Evolutionary conservation across 92 coral and sea anemone species (phyloP), one percentile per base, ranked within the genome.

Genomic region (Porites cylindrica): DNA sequence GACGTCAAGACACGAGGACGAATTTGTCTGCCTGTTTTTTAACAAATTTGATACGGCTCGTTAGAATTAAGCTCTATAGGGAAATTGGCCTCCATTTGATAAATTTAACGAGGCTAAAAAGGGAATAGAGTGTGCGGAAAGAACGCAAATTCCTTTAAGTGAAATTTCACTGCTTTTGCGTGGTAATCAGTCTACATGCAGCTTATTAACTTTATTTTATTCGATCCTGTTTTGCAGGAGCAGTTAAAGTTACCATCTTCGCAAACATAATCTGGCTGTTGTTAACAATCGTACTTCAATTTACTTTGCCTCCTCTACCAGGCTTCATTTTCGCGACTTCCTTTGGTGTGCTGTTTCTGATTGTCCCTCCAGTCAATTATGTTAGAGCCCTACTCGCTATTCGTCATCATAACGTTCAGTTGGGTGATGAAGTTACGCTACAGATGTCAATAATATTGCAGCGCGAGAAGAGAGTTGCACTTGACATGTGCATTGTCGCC

Each of bases 401-500:
- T 51, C 77, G 77, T 10, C 77, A 53, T 72, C 77, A 72, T 53
- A 72, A 72, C 77, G 18, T 8, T 51, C 52, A 72, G 11, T 1
- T 38, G 53, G 58, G 52, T 7, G 26, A 72, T 20, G 58, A 18
- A 10, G 77, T 51, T 38, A 7, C 43, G 12, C 12, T 53, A 16
- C 77, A 72, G 77, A 13, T 72, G 52, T 10, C 77, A 72, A 53
- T 12, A 19, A 7, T 51, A 51, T 20, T 72, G 52, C 13, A 9
- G 77, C 77, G 77, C 9, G 77, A 72, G 21, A 72, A 72, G 77
- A 72, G 32, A 51, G 77, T 72, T 51, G 77, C 77, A 2, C 77
- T 38, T 24, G 32, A 38, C 19, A 72, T 72, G 77, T 38, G 53
- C n/a, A 38, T 72, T 12, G 9, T 72, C 16, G 10, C 58, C 53